These are phyloP conservation scores for Drosophila ananassae DNA, from an alignment of 1,140 invertebrate genomes.

Conservation along the genomic window DNA sequence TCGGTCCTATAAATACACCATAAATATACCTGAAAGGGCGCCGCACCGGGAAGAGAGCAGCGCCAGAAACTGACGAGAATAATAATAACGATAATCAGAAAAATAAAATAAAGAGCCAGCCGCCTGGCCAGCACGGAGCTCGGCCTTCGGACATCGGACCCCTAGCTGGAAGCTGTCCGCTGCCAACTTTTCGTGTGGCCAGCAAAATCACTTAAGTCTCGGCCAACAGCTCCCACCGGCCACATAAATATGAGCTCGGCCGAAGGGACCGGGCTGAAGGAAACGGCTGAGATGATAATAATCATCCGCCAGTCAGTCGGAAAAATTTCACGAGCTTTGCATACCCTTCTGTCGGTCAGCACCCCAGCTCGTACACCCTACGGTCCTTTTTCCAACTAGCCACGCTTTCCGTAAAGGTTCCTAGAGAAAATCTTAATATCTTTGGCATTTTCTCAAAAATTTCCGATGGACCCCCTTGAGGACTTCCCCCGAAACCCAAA, in stretches of 20 bases:
- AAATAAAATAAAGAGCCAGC: neutral
- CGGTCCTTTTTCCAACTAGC: too few species aligned
- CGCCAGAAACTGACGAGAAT: slow-evolving; percentile 34
- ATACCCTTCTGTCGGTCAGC: neutral
- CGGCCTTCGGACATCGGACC: too few species aligned
- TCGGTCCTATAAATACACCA: slow-evolving; percentile 2
- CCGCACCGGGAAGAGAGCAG: slow-evolving; percentile 12
- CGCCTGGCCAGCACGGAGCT: slow-evolving; percentile 15
- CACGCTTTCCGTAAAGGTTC: too few species aligned
- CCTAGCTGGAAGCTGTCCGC: neutral
- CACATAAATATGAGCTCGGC: slow-evolving; percentile 72
- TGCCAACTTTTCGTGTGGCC: slow-evolving; percentile 26
- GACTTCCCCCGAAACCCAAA: too few species aligned
- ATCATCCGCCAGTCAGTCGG: neutral
- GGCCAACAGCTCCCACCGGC: slow-evolving; percentile 72
- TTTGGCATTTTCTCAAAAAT: neutral
- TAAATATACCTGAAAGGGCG: slow-evolving; percentile 45
- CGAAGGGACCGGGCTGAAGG: slow-evolving; percentile 3
- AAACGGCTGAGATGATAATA: slow-evolving; percentile 12
- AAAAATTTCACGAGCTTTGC: neutral
- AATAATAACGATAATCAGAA: slow-evolving; percentile 43
- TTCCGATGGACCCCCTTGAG: too few species aligned
- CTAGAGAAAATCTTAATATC: too few species aligned
- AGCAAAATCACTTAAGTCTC: slow-evolving; percentile 74
- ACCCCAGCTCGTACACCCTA: neutral